phyloP scores from a whole-genome alignment of 2,113 vertebrate species.

The Chloropsis hardwickii region DNA sequence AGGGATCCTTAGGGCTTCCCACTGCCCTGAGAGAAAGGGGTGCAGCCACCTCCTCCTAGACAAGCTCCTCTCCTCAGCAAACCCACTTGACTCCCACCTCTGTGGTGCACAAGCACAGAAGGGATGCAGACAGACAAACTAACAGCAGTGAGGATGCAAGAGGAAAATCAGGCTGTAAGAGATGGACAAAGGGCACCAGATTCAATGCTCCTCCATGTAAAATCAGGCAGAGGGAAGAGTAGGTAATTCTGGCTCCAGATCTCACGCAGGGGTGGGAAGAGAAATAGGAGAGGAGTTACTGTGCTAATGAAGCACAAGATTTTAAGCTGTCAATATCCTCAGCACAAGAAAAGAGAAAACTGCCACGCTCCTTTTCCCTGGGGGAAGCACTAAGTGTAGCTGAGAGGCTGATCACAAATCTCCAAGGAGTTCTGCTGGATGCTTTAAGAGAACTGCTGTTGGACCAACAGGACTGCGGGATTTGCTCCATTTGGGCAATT shows the following conservation, averaged over 20 bases:
- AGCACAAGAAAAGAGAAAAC: neutral
- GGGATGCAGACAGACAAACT: neutral
- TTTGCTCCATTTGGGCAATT: neutral
- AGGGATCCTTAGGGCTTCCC: neutral
- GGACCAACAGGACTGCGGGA: neutral
- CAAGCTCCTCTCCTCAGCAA: neutral
- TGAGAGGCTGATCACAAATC: neutral
- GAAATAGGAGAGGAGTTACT: neutral
- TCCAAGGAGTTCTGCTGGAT: neutral
- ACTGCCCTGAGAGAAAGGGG: neutral
- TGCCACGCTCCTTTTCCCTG: neutral
- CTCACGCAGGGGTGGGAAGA: neutral
- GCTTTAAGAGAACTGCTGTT: neutral
- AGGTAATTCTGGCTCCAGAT: neutral
- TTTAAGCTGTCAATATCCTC: neutral
- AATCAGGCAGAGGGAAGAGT: neutral
- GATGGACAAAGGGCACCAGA: neutral
- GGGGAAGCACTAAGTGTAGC: neutral
- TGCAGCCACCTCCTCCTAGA: neutral
- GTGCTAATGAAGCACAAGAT: neutral
- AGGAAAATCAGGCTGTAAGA: neutral
- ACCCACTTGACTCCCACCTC: fast-evolving
- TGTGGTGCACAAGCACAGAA: neutral
- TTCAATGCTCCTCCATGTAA: neutral
- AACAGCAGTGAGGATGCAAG: neutral